phyloP scores from a whole-genome alignment of 2,113 vertebrate species.

The Alaudala cheleensis region DNA sequence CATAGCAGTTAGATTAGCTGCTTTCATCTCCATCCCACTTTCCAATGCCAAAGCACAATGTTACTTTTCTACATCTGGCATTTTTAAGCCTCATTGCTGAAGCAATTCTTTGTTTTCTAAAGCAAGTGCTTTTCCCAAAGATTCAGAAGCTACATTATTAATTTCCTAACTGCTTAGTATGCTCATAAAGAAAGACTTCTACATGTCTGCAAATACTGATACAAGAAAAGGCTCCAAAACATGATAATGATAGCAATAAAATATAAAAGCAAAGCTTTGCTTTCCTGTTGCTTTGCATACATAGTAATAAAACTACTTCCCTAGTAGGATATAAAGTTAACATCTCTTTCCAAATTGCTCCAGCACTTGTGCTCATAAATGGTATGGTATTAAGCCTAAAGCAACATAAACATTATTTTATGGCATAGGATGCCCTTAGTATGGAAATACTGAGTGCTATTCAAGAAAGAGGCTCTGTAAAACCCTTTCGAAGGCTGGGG shows the following conservation, averaged over 20 bases:
- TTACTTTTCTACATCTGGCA: not conserved
- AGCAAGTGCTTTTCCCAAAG: not conserved
- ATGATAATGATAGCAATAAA: slow-evolving; percentile 40
- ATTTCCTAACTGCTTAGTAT: slow-evolving; percentile 1
- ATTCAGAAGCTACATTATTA: not conserved
- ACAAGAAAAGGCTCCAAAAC: not conserved
- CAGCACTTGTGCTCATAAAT: slow-evolving; percentile 37
- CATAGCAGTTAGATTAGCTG: not conserved
- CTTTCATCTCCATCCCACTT: not conserved
- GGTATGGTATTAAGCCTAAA: slow-evolving; percentile 27
- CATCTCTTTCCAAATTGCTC: slow-evolving; percentile 48
- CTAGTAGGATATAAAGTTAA: slow-evolving; percentile 42
- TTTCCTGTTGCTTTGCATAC: slow-evolving; percentile 46
- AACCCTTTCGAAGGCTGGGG: not conserved
- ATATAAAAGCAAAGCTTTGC: slow-evolving; percentile 31
- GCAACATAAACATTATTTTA: slow-evolving; percentile 46
- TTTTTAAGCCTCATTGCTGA: not conserved
- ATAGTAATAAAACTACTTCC: slow-evolving; percentile 46
- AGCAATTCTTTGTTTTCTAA: not conserved
- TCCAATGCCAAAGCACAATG: not conserved
- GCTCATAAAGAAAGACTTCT: not conserved
- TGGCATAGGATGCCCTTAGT: not conserved
- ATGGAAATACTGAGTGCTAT: not conserved
- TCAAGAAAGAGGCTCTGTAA: slow-evolving; percentile 4
- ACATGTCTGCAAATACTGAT: not conserved